Conservation (phyloP, 2,888 invertebrate species). For the Mactromeris polynyma region DNA sequence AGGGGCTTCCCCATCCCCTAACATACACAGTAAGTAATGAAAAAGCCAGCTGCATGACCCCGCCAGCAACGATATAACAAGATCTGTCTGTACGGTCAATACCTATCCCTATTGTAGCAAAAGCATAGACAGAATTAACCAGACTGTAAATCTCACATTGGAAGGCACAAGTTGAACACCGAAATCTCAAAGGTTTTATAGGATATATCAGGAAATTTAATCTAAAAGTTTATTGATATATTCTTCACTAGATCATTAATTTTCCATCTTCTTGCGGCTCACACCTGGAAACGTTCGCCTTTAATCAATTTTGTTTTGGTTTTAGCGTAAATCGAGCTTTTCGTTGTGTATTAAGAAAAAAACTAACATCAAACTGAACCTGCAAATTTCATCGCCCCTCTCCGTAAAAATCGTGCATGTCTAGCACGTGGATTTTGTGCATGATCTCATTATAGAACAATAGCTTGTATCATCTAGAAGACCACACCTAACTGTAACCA, state of each 20-base stretch:
- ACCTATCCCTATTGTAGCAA: no score
- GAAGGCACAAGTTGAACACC: background rate
- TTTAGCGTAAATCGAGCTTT: background rate
- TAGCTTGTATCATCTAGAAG: background rate
- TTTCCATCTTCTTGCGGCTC: background rate
- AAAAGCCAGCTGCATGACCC: no score
- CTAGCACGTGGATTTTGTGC: background rate
- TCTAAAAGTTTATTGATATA: constrained; percentile 5
- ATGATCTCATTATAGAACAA: background rate
- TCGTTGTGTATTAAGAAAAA: background rate
- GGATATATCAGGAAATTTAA: background rate
- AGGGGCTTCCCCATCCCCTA: no score
- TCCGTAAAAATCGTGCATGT: background rate
- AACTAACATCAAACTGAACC: background rate
- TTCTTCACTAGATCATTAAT: constrained; percentile 1
- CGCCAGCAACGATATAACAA: no score
- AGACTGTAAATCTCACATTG: no score
- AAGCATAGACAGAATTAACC: no score
- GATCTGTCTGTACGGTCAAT: no score
- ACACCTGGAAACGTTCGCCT: background rate
- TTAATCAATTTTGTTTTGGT: constrained; percentile 10
- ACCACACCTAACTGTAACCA: background rate
- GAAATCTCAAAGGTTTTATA: background rate
- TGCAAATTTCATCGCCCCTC: background rate
- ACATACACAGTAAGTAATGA: no score